These are phyloP conservation scores for Henricia sp. DNA, from an alignment of 53 echinoderm and acorn worm genomes.

Conservation along the genomic window DNA sequence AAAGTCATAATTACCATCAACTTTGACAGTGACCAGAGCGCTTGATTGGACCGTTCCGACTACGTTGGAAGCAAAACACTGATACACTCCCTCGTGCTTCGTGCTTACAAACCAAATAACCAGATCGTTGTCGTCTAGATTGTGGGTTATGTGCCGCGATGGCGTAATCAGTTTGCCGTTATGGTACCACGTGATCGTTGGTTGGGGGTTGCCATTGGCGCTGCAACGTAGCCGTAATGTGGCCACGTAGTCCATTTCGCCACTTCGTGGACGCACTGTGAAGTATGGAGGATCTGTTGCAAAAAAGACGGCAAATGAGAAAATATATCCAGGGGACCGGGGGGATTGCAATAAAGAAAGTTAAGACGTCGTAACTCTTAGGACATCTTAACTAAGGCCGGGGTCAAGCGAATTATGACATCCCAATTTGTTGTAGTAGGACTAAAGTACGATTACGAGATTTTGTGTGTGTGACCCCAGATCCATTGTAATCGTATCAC, in stretches of 20 bases:
- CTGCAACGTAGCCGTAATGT: constrained; percentile 68
- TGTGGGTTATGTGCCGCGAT: neutral
- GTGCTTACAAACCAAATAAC: constrained; percentile 66
- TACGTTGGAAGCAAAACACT: constrained; percentile 77
- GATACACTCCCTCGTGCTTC: constrained; percentile 78
- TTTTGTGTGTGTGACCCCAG: too few relatives aligned
- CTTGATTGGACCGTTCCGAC: constrained; percentile 62
- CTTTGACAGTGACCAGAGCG: constrained; percentile 53
- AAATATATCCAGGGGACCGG: too few relatives aligned
- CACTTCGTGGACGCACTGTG: constrained; percentile 13
- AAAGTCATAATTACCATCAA: constrained; percentile 67
- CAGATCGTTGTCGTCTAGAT: constrained; percentile 49
- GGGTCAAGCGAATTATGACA: too few relatives aligned
- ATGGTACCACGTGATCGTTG: constrained; percentile 69
- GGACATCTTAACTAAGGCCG: too few relatives aligned
- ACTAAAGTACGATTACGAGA: too few relatives aligned
- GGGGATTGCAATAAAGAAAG: too few relatives aligned
- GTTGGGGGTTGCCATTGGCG: constrained; percentile 52
- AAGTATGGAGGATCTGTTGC: constrained; percentile 70
- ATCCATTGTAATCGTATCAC: too few relatives aligned
- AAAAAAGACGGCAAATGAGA: neutral
- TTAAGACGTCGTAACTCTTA: too few relatives aligned
- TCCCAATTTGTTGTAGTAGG: too few relatives aligned
- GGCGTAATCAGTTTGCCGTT: constrained; percentile 49
- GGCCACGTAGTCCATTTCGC: constrained; percentile 20